Conservation (phyloP, 2,113 vertebrate genomes). For the Eonycteris spelaea region DNA sequence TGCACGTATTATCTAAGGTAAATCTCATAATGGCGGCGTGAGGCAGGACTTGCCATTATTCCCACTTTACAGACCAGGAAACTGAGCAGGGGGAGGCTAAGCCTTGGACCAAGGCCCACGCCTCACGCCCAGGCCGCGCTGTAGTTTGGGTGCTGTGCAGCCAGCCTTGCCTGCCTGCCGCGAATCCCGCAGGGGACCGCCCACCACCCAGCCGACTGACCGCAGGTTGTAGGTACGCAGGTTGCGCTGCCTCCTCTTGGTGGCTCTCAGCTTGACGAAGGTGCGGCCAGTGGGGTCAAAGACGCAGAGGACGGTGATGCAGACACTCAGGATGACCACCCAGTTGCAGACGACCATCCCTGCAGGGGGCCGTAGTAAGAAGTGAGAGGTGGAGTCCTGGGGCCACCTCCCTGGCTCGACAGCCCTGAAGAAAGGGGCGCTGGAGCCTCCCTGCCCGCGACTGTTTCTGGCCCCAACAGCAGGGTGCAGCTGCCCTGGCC, state of each 20-base stretch:
- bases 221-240: conserved; percentile 95
- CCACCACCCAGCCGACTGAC: conserved; percentile 68
- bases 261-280: conserved; percentile 97
- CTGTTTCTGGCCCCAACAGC: not conserved
- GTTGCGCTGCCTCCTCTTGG: conserved; percentile 95
- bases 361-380: conserved; percentile 56
- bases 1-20: not conserved
- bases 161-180: not conserved
- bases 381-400: not conserved
- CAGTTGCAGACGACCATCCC: conserved; percentile 99
- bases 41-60: rapidly evolving
- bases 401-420: not conserved
- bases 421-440: not conserved
- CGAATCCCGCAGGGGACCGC: not conserved
- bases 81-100: not conserved
- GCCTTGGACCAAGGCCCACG: rapidly evolving
- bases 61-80: not conserved
- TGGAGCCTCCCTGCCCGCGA: not conserved
- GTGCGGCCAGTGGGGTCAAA: conserved; percentile 98
- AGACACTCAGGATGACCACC: conserved; percentile 98
- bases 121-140: not conserved
- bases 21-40: rapidly evolving
- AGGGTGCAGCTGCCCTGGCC: not conserved
- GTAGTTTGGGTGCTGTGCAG: not conserved
- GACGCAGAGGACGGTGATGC: conserved; percentile 96